Evolutionary conservation across 1,140 invertebrate genomes (phyloP).

Genomic region (Platorchestia sp.): DNA sequence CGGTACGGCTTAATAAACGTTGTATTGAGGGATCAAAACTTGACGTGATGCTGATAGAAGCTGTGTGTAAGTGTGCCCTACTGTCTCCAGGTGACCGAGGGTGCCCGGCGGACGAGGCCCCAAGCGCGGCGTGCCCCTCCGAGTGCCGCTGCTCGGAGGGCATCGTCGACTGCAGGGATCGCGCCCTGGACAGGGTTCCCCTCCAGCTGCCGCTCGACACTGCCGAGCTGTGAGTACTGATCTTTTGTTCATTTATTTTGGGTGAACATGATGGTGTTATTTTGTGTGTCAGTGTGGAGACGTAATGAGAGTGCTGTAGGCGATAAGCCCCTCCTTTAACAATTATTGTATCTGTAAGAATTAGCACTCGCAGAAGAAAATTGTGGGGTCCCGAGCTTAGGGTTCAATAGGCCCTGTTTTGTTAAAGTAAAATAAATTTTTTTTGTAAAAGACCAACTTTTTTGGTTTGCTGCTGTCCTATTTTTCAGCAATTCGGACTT

Average conservation of each 20-base stretch:
- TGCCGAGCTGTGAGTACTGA: slow-evolving; percentile 89
- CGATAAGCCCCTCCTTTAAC: too few species aligned
- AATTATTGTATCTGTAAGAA: too few species aligned
- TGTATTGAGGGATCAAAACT: background rate
- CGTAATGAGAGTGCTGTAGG: too few species aligned
- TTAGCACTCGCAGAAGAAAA: too few species aligned
- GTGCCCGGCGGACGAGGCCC: slow-evolving; percentile 58
- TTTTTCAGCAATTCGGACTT: too few species aligned
- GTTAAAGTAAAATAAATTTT: too few species aligned
- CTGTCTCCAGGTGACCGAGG: slow-evolving; percentile 58
- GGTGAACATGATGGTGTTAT: background rate
- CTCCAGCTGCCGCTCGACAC: slow-evolving; percentile 91
- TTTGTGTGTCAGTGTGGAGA: background rate
- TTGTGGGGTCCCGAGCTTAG: too few species aligned
- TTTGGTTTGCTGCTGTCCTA: too few species aligned
- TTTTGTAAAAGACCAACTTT: too few species aligned
- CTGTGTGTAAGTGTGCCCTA: background rate
- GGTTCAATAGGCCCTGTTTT: too few species aligned
- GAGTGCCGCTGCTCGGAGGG: slow-evolving; percentile 93
- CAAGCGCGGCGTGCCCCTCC: slow-evolving; percentile 80
- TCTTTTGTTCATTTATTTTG: background rate
- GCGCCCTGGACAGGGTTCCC: slow-evolving; percentile 89
- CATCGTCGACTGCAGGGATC: slow-evolving; percentile 95
- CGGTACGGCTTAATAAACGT: background rate
- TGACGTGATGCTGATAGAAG: background rate